A percentile compares a stretch with the other conserved stretches of the same genome.
Conservation (phyloP, 2,113 vertebrate species). For the Cinclus mexicanus region DNA sequence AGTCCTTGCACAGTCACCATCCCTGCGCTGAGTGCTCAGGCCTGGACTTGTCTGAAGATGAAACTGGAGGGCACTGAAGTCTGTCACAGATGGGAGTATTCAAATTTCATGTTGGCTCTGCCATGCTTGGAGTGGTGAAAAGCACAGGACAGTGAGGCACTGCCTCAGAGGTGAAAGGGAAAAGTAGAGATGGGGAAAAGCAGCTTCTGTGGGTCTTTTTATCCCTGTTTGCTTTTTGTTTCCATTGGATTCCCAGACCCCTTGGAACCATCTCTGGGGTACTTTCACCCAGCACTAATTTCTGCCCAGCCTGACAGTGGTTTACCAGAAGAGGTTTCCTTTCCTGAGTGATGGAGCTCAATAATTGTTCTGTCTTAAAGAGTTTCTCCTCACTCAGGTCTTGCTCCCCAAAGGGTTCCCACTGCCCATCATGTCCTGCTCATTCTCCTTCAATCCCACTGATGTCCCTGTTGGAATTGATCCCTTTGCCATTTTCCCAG, state of each 20-base stretch:
- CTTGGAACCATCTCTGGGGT: neutral
- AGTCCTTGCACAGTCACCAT: neutral
- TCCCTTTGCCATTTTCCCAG: neutral
- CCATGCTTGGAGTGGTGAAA: neutral
- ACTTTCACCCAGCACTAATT: neutral
- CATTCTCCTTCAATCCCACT: neutral
- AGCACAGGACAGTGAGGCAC: neutral
- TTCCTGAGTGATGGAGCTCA: neutral
- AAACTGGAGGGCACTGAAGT: neutral
- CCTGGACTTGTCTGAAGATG: neutral
- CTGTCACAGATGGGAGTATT: neutral
- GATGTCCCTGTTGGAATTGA: neutral
- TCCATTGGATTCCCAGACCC: neutral
- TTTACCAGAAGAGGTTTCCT: neutral
- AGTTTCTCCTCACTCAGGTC: neutral
- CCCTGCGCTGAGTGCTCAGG: neutral
- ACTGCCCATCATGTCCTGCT: neutral
- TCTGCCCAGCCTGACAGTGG: neutral
- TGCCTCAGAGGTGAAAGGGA: neutral
- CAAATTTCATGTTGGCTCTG: neutral
- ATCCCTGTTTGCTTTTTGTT: neutral
- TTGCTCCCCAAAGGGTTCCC: neutral
- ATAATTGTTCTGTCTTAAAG: neutral
- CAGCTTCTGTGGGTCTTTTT: neutral
- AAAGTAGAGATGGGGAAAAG: neutral